Base-by-base conservation (phyloP, 2,797 vertebrate genomes). In the Poeciliopsis turneri region DNA sequence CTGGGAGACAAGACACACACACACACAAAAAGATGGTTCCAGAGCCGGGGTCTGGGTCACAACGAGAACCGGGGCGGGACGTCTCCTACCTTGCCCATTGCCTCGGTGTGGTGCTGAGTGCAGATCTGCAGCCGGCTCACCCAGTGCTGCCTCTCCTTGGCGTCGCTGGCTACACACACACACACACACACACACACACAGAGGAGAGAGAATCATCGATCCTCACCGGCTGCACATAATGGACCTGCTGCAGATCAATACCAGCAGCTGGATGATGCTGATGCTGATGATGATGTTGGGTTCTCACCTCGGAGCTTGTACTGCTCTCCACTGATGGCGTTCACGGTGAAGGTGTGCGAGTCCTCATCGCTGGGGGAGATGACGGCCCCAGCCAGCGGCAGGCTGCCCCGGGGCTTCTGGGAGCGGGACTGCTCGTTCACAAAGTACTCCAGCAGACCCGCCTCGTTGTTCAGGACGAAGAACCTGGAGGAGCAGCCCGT, bases 301-400 rank as follows among this genome's bases (percentile, higher is more conserved):
- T 33, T 33, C 89, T 10, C 64, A 99, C 98, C 98, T 96, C 98
- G 94, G 75, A 99, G 97, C 93, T 99, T 99, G 95, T 99, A 99
- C 91, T 99, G 98, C 90, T 99, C 98, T 78, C 98, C 98, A 0
- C 97, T 99, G 93, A 98, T 98, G 88, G 98, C 97, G 8, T 99
- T 99, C 82, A 99, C 98, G 0, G 98, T 98, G 90, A 99, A 99
- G 61, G 98, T 99, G 82, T 99, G 98, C 0, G 97, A 99, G 92
- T 99, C 98, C 84, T 99, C 98, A 33, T 99, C 98, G 3, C 98
- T 99, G 76, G 98, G 98, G 3, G 98, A 99, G 93, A 99, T 99
- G 76, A 99, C 98, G 0, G 98, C 98, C 20, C 98, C 98, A 0
- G 97, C 98, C 80, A 99, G 94, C 36, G 98, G 97, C 41, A 99